Evolutionary conservation across 2,888 invertebrate genomes (phyloP), one percentile per base, ranked within the genome.

Genomic region (Stictocephala bisonia): DNA sequence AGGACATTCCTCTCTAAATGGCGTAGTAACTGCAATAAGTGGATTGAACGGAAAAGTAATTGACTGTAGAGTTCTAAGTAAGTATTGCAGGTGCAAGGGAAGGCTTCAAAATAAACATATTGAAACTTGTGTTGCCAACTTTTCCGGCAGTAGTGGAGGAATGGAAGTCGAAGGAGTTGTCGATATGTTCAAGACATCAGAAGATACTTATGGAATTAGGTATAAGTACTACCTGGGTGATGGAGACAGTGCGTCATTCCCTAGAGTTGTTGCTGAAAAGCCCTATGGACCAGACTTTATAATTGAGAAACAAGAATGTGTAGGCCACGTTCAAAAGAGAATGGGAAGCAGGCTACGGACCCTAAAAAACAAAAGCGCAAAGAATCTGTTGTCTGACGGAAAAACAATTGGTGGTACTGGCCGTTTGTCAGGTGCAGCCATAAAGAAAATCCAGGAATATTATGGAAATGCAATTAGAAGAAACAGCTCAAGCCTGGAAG

Each of bases 401-500:
- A 71, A 72, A 50, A 77, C 73, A 22, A 48, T 77, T 11, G 72
- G 74, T 64, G 77, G 76, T 40, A 75, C 71, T 75, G 76, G 75
- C 0, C 76, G 78, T 51, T 64, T 80, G 13, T 79, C 77, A 11
- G 76, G 76, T 13, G 72, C 74, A 51, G 20, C 76, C 6, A 79
- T 80, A n/a, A 71, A 76, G 26, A 67, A 78, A 67, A 56, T 80
- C 35, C 78, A 76, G 20, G 53, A 50, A 18, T 80, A 76, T 73
- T 79, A 80, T 69, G 79, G 80, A 13, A 77, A 77, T n/a, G 79
- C 79, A 60, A 66, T 77, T 26, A 60, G 78, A 50, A 68, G 74
- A n/a, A 73, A 78, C 68, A 50, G 72, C 13, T 35, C 78, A 71
- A 76, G 76, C 2, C 60, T 76, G 6, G 77, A 75, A 60, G 66